Base-by-base conservation (phyloP, 2,797 vertebrate species). In the Potorous gilbertii region DNA sequence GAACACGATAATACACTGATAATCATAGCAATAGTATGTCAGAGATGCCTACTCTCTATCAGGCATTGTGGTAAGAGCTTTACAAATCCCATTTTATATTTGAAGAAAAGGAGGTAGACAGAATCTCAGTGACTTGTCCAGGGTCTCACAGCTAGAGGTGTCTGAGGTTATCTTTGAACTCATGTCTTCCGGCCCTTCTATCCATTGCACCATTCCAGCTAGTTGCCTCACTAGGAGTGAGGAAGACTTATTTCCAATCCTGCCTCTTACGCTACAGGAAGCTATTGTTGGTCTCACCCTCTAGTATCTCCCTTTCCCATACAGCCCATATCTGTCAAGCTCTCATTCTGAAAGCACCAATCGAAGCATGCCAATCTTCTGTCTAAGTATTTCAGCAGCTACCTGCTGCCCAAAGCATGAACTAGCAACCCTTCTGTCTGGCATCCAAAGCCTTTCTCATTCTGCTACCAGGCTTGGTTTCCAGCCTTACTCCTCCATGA, bases 41-140 rank as follows among this genome's bases (percentile, higher is more conserved):
- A 50, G 0, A 0, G 18, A 21, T 27, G 24, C 1, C 9, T 27
- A 1, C 40, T 87, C 27, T 46, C n/a, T 21, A 10, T 8, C 8
- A 81, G 14, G 40, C 66, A 46, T 18, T 50, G 9, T 46, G 29
- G 21, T 8, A 81, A 46, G 21, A 21, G 21, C 21, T 87, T 46
- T 46, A 87, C 40, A 87, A 27, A 46, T 87, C 66, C 18, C n/a
- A 74, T 21, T 74, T 74, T 40, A 40, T 16, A n/a, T 5, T 21
- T 74, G n/a, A 74, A 34, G 0, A 81, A 40, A 81, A 18, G 3
- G n/a, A 81, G 18, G 18, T 1, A 81, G n/a, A 46, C n/a, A 24
- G 66, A 81, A 18, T 2, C 8, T 81, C 16, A 21, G 62, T 18
- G 34, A n/a, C 5, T n/a, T 74, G 13, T 34, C 16, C n/a, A 3